Conservation (phyloP, 2,113 vertebrate genomes). For the Phrynosoma blainvillii region DNA sequence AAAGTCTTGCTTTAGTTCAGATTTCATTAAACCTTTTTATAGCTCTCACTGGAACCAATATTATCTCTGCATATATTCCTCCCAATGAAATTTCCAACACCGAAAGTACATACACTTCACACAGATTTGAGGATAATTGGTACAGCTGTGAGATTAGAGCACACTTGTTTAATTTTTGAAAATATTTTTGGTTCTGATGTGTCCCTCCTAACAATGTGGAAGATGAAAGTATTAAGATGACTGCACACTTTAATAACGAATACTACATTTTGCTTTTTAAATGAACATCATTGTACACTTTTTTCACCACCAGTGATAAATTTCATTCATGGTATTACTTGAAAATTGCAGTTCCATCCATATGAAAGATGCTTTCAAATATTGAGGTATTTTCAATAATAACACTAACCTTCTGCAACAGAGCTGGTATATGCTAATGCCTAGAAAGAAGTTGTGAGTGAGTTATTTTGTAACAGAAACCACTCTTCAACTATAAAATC, state of each 20-base stretch:
- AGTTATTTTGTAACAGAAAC: neutral
- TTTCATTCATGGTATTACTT: too few species aligned
- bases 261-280: neutral
- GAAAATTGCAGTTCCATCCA: neutral
- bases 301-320: too few species aligned
- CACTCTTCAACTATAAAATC: neutral
- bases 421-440: neutral
- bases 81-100: constrained; percentile 20
- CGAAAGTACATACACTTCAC: constrained; percentile 17
- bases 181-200: neutral
- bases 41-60: constrained; percentile 16
- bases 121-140: neutral
- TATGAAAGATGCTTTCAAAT: neutral
- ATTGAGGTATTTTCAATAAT: neutral
- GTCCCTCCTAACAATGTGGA: neutral
- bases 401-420: neutral
- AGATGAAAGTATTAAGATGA: neutral
- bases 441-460: neutral
- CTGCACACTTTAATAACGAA: too few species aligned
- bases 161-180: neutral
- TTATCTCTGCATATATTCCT: constrained; percentile 11
- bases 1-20: constrained; percentile 30
- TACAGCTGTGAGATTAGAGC: neutral
- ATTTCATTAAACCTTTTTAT: constrained; percentile 39
- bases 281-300: neutral